Percentiles rank a stretch among this genome's conserved stretches.
Conservation (phyloP, 2,797 vertebrate species). For the Neosalanx taihuensis region DNA sequence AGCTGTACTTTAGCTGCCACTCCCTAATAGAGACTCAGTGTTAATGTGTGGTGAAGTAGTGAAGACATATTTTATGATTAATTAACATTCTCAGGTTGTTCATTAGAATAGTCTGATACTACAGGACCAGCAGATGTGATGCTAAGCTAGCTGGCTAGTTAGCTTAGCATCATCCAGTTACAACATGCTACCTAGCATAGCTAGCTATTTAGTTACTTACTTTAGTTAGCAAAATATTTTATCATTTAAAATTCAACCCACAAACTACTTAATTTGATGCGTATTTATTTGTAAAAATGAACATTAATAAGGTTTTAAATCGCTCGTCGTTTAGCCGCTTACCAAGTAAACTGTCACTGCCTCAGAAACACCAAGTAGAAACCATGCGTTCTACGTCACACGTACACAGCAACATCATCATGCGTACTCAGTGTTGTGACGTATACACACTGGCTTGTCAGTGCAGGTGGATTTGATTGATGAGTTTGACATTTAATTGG, state of each 20-base stretch:
- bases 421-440: constrained; percentile 17
- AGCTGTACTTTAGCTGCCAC: background rate
- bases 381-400: constrained; percentile 37
- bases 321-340: constrained; percentile 27
- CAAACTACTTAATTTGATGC: background rate
- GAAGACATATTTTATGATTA: too few species aligned
- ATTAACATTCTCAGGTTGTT: background rate
- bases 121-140: background rate
- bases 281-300: background rate
- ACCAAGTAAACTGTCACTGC: constrained; percentile 54
- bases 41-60: background rate
- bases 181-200: background rate
- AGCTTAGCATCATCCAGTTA: background rate
- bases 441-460: background rate
- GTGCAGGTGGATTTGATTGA: background rate
- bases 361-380: constrained; percentile 42
- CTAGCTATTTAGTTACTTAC: too few species aligned
- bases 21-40: background rate
- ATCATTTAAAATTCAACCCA: background rate
- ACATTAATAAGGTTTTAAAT: background rate
- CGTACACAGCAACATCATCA: constrained; percentile 19
- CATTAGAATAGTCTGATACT: background rate
- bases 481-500: background rate
- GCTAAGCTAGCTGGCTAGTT: background rate
- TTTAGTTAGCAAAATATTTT: background rate